A percentile compares a stretch with the other conserved stretches of the same genome.
Conservation (phyloP, 2,888 invertebrate species). For the Aspidapion aeneum region DNA sequence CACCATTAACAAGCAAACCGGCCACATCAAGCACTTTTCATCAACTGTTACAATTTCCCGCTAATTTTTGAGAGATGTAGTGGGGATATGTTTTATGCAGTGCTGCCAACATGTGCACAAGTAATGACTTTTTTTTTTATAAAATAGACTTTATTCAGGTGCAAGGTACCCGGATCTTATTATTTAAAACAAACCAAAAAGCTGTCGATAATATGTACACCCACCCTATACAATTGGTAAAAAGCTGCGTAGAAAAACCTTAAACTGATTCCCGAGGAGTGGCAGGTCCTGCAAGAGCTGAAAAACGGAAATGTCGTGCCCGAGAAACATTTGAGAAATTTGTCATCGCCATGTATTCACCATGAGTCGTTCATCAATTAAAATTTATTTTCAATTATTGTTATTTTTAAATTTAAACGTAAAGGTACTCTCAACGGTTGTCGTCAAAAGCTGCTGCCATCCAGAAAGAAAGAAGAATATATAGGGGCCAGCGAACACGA, state of each 20-base stretch:
- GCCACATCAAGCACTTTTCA: too few relatives aligned
- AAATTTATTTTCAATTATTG: neutral
- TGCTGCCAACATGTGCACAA: too few relatives aligned
- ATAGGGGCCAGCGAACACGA: neutral
- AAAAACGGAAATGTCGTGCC: neutral
- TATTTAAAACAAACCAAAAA: too few relatives aligned
- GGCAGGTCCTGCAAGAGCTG: neutral
- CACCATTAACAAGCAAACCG: too few relatives aligned
- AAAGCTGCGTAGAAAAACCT: neutral
- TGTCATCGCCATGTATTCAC: constrained; percentile 5
- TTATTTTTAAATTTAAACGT: neutral
- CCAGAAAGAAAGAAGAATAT: neutral
- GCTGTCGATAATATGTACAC: too few relatives aligned
- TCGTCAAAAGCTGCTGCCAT: constrained; percentile 1
- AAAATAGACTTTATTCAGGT: too few relatives aligned
- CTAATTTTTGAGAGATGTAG: too few relatives aligned
- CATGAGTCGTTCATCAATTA: neutral
- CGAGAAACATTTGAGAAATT: neutral
- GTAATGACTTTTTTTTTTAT: too few relatives aligned
- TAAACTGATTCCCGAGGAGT: neutral
- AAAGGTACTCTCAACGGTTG: neutral
- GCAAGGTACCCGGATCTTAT: too few relatives aligned
- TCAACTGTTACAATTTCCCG: too few relatives aligned
- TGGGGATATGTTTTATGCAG: too few relatives aligned
- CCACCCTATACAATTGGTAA: neutral